Percentiles rank a stretch among this genome's conserved stretches.
Evolutionary conservation across 2,888 invertebrate species (phyloP).

Genomic region (Heterodera filipjevi): DNA sequence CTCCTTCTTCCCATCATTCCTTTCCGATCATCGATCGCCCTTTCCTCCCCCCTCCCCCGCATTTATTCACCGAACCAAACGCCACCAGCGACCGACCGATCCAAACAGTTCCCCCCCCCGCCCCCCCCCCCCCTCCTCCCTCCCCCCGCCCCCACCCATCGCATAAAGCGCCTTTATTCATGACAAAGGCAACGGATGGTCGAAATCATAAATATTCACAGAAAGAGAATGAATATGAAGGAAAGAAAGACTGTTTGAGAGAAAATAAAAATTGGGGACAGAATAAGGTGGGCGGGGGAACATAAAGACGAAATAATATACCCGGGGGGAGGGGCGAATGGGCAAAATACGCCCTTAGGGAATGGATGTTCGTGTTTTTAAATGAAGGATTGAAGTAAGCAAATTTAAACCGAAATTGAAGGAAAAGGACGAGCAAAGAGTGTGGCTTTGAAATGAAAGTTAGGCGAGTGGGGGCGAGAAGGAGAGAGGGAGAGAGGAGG

Average conservation of each 20-base stretch:
- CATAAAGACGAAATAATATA: neutral
- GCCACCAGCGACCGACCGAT: neutral
- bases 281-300: neutral
- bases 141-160: neutral
- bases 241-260: neutral
- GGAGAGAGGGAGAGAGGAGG: neutral
- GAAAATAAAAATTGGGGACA: neutral
- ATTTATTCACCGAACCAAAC: neutral
- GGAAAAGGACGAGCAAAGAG: neutral
- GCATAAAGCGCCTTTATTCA: neutral
- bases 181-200: neutral
- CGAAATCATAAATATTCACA: constrained; percentile 1
- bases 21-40: constrained; percentile 3
- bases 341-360: neutral
- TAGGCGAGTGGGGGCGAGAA: neutral
- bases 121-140: neutral
- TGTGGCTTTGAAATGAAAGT: neutral
- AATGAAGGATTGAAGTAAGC: constrained; percentile 4
- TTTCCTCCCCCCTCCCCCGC: neutral
- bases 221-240: neutral
- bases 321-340: neutral
- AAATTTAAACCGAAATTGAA: constrained; percentile 2
- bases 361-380: neutral
- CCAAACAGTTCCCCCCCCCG: neutral
- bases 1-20: neutral